Evolutionary conservation across 1,140 invertebrate species (phyloP), one percentile per base, ranked within the genome.

Genomic region (Aphelinus atriplicis): DNA sequence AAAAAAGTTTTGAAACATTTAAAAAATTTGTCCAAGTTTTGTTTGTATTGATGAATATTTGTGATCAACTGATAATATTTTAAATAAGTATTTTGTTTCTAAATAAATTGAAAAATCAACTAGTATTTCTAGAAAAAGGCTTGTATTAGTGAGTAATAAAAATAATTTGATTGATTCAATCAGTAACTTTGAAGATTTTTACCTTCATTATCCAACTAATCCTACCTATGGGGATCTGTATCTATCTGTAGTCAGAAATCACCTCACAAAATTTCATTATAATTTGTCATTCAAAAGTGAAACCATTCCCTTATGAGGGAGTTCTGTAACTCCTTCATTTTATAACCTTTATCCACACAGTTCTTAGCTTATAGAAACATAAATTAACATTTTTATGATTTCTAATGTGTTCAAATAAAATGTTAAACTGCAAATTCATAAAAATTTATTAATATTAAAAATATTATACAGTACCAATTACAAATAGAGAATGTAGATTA

Each of bases 131-230:
- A 45, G 42, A 4, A 67, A 58, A 62, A 51, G 62, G 62, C 60
- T 70, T 75, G 73, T 75, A 75, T 65, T 64, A 60, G n/a, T 71
- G 10, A 60, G 71, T 3, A 75, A 75, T 75, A 75, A 50, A n/a
- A 55, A 65, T 53, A 26, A 9, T 6, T 66, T 55, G 1, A 4
- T 7, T 42, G 26, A 26, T 26, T 26, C 26, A 26, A 26, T 26
- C 26, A 26, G 26, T 26, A 26, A 26, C 26, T 26, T 26, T 26
- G 26, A 26, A 26, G 26, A 26, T 26, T 26, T 26, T 26, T 26
- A 26, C 26, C 26, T 26, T 26, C 26, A 26, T 26, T 26, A 26
- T 26, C 26, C 26, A 26, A 26, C 26, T 26, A 26, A 26, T 26
- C 26, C 26, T 26, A 26, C 26, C 26, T 26, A 26, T 26, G 26